Percentiles rank a stretch among this genome's conserved stretches.
Evolutionary conservation across 2,113 vertebrate species (phyloP).

Genomic region (Urocitellus parryii): DNA sequence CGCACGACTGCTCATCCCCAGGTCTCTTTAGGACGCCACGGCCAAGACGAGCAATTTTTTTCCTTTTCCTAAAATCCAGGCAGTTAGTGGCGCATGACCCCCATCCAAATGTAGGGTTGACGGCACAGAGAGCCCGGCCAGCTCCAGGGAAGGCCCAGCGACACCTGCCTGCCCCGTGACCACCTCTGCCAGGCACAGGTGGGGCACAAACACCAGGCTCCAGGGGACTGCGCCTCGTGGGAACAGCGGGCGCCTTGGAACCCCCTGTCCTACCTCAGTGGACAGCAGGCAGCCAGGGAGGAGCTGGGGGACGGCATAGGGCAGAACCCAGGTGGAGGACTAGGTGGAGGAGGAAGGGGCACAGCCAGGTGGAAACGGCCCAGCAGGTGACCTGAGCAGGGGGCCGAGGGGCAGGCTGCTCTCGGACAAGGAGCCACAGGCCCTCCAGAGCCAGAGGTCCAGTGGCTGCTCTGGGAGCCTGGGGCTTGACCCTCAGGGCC

Average conservation of each 20-base stretch:
- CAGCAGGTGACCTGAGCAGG: too few relatives aligned
- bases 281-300: background rate
- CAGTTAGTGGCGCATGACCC: background rate
- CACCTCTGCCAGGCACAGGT: accelerated
- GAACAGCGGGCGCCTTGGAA: background rate
- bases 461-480: background rate
- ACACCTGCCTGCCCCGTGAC: accelerated
- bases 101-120: background rate
- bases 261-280: background rate
- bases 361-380: background rate
- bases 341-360: background rate
- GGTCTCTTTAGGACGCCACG: background rate
- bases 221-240: background rate
- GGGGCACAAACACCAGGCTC: accelerated
- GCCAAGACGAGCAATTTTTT: background rate
- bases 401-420: background rate
- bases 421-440: too few relatives aligned
- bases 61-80: background rate
- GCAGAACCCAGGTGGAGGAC: too few relatives aligned
- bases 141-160: too few relatives aligned
- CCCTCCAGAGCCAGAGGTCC: background rate
- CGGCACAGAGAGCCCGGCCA: background rate
- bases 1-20: background rate
- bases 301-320: too few relatives aligned
- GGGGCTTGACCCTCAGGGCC: too few relatives aligned